Conservation (phyloP, 2,797 vertebrate species). For the Gastrophryne carolinensis region DNA sequence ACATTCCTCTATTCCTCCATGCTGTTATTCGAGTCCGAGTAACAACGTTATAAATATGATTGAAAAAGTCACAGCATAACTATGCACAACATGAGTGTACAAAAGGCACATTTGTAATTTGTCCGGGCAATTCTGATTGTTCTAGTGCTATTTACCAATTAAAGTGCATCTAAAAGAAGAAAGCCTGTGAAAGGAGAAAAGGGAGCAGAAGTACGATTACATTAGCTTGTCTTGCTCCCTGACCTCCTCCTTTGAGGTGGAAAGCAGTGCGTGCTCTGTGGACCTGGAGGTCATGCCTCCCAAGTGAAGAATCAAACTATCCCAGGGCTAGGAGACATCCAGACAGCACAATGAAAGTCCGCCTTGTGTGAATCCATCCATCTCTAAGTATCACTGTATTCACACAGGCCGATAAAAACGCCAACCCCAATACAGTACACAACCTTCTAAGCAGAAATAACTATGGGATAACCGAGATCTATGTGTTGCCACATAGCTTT, state of each 20-base stretch:
- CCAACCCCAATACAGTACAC: too few species aligned
- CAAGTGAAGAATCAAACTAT: slow-evolving; percentile 51
- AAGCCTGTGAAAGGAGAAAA: slow-evolving; percentile 41
- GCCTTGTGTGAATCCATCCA: slow-evolving; percentile 31
- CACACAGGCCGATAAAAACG: too few species aligned
- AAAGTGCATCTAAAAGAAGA: slow-evolving; percentile 25
- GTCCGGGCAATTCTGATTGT: slow-evolving; percentile 8
- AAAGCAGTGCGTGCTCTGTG: slow-evolving; percentile 37
- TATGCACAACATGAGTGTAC: not conserved
- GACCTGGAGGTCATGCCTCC: slow-evolving; percentile 48
- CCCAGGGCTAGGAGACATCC: slow-evolving; percentile 34
- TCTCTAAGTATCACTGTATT: too few species aligned
- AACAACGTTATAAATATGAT: not conserved
- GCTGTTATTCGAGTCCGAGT: too few species aligned
- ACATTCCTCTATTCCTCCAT: too few species aligned
- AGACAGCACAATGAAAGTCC: slow-evolving; percentile 32
- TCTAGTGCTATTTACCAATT: slow-evolving; percentile 25
- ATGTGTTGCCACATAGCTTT: too few species aligned
- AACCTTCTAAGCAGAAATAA: too few species aligned
- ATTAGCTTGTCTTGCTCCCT: slow-evolving; percentile 48
- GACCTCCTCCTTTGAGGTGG: slow-evolving; percentile 44
- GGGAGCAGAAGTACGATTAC: slow-evolving; percentile 39
- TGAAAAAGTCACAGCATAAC: not conserved
- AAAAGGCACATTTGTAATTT: slow-evolving; percentile 4
- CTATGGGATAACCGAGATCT: too few species aligned